Conservation (phyloP, 1,140 invertebrate species). For the Drosophila suzukii region DNA sequence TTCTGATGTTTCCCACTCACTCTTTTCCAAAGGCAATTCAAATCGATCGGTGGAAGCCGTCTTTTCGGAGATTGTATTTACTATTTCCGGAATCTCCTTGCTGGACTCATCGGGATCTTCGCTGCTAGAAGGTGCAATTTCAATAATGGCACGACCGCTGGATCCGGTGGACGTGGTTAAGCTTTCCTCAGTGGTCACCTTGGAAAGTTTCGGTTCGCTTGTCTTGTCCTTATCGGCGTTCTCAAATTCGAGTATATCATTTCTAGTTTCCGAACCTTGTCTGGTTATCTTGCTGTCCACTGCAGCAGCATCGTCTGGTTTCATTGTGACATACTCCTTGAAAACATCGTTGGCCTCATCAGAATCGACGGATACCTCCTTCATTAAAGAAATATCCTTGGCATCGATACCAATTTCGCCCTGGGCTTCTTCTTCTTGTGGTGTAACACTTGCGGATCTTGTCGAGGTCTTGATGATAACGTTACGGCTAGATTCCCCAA, state of each 20-base stretch:
- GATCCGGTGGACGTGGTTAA: conserved; percentile 71
- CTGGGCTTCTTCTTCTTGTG: conserved; percentile 61
- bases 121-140: conserved; percentile 65
- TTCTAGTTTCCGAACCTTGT: conserved; percentile 78
- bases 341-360: conserved; percentile 76
- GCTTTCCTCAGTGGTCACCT: conserved; percentile 72
- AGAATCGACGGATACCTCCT: conserved; percentile 77
- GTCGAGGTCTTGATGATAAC: conserved; percentile 76
- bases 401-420: conserved; percentile 60
- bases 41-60: conserved; percentile 49
- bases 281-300: conserved; percentile 64
- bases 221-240: conserved; percentile 65
- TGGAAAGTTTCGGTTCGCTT: conserved; percentile 56
- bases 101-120: conserved; percentile 74
- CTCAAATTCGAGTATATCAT: conserved; percentile 76
- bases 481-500: conserved; percentile 82
- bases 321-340: conserved; percentile 77
- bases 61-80: conserved; percentile 71
- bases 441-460: conserved; percentile 60
- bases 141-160: conserved; percentile 62
- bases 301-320: conserved; percentile 44
- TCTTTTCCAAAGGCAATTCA: conserved; percentile 76
- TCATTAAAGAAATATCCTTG: conserved; percentile 73
- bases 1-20: conserved; percentile 80
- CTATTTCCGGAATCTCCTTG: conserved; percentile 66